Conservation (phyloP, 2,797 vertebrate genomes). For the Labeo calbasu region DNA sequence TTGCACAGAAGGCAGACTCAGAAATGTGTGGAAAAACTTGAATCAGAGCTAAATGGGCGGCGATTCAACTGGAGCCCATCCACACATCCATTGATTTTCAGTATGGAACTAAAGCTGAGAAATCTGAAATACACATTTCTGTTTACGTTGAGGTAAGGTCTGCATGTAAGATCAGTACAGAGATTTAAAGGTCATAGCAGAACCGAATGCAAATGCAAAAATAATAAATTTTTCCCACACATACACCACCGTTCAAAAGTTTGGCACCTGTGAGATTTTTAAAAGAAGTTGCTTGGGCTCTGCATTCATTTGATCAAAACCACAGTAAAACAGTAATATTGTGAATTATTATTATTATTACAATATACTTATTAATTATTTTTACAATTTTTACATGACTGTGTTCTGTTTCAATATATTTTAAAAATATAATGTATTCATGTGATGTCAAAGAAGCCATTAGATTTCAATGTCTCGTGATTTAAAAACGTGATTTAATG, state of each 20-base stretch:
- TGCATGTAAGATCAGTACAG: neutral
- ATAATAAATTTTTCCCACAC: neutral
- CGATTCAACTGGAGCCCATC: neutral
- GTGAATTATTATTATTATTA: too few species aligned
- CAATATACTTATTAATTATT: too few species aligned
- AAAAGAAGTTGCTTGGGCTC: too few species aligned
- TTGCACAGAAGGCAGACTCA: constrained; percentile 2
- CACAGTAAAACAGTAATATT: neutral
- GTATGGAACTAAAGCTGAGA: constrained; percentile 5
- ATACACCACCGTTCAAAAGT: neutral
- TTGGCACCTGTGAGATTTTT: neutral
- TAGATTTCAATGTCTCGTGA: too few species aligned
- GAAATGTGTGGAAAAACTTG: constrained; percentile 1
- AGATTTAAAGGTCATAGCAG: neutral
- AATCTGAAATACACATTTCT: neutral
- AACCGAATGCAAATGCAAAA: neutral
- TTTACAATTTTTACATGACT: too few species aligned
- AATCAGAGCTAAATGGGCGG: constrained; percentile 1
- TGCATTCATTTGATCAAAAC: neutral
- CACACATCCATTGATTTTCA: neutral
- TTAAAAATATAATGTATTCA: too few species aligned
- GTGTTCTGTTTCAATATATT: too few species aligned
- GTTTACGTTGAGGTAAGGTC: neutral
- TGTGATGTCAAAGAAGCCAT: too few species aligned
- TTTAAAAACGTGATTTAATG: too few species aligned